Percentiles rank a stretch among this genome's conserved stretches.
phyloP scores from a whole-genome alignment of 1,140 invertebrate genomes.

The Trypoxylus dichotomus region DNA sequence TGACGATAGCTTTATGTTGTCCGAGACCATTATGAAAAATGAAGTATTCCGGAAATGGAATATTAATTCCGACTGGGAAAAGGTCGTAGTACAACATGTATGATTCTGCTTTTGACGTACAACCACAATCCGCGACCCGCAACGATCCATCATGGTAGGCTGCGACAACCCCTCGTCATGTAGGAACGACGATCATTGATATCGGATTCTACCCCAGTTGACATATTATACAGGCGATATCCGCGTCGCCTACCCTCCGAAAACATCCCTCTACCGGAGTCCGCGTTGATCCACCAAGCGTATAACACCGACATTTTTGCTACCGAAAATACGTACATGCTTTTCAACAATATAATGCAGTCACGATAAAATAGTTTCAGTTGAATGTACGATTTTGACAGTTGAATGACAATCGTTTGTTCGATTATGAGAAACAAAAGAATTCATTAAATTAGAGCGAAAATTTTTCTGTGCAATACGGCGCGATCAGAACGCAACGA shows the following conservation, averaged over 20 bases:
- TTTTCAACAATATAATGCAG: background rate
- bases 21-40: background rate
- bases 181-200: constrained; percentile 16
- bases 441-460: background rate
- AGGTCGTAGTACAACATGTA: constrained; percentile 13
- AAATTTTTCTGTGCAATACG: too few relatives aligned
- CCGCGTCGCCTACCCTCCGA: background rate
- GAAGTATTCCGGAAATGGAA: constrained; percentile 15
- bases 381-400: background rate
- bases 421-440: background rate
- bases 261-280: background rate
- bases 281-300: background rate
- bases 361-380: background rate
- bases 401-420: background rate
- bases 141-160: constrained; percentile 11
- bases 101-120: constrained; percentile 10
- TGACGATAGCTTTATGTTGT: background rate
- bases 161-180: constrained; percentile 10
- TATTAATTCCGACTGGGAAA: constrained; percentile 15
- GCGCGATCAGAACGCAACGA: too few relatives aligned
- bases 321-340: background rate
- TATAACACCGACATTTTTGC: background rate
- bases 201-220: background rate
- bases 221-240: constrained; percentile 7
- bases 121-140: constrained; percentile 2